phyloP scores from a whole-genome alignment of 35 echinoderm and acorn worm species.

The Heliocidaris tuberculata region DNA sequence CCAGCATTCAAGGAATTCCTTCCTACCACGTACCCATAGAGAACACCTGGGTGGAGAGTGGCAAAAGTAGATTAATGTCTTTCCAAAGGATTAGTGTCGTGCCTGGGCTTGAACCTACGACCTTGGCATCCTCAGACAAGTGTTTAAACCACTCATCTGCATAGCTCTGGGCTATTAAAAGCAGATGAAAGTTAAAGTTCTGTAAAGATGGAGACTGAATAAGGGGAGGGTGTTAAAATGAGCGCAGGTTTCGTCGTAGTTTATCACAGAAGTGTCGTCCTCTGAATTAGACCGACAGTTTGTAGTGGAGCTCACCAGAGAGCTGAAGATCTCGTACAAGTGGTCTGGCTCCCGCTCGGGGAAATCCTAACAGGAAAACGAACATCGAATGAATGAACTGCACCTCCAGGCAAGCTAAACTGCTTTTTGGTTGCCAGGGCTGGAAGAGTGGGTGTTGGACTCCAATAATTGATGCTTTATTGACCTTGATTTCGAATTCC shows the following conservation, averaged over 20 bases:
- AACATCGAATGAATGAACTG: not conserved
- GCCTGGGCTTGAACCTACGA: not conserved
- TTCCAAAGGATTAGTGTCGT: not conserved
- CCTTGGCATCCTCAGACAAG: not conserved
- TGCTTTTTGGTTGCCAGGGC: not conserved
- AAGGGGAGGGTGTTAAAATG: not conserved
- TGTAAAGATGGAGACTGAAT: not conserved
- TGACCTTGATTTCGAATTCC: not conserved
- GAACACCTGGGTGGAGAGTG: not conserved
- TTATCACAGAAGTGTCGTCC: not conserved
- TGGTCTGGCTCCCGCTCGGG: not conserved
- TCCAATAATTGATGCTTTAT: not conserved
- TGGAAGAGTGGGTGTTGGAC: not conserved
- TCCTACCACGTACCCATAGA: too few relatives aligned
- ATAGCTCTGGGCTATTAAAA: not conserved
- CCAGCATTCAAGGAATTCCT: too few relatives aligned
- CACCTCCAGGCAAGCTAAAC: not conserved
- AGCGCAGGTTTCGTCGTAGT: not conserved
- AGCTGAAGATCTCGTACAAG: not conserved
- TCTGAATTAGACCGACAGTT: constrained; percentile 33
- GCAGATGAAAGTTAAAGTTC: not conserved
- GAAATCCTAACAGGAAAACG: not conserved
- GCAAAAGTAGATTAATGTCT: not conserved
- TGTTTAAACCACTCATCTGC: not conserved
- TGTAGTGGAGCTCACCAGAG: constrained; percentile 5